Conservation (phyloP, 2,797 vertebrate species). For the Sebastes hubbsi region DNA sequence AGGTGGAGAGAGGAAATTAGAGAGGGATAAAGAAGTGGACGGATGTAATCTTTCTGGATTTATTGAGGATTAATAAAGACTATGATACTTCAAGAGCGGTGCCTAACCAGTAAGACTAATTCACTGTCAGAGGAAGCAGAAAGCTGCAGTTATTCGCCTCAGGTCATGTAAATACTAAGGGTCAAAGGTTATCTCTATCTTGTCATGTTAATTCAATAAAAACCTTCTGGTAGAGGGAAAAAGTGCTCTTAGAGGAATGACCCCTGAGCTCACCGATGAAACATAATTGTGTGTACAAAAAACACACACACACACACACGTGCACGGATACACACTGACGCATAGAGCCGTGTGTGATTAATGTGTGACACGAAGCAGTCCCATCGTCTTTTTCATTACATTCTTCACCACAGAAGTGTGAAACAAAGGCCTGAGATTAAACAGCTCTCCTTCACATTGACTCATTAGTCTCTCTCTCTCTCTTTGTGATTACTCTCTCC, state of each 20-base stretch:
- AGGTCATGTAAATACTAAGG: conserved; percentile 51
- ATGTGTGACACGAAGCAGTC: conserved; percentile 49
- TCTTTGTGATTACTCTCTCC: conserved; percentile 47
- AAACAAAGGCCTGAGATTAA: conserved; percentile 75
- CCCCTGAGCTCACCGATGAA: conserved; percentile 18
- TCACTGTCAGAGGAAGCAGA: conserved; percentile 11
- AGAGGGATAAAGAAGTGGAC: conserved; percentile 8
- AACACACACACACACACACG: background rate
- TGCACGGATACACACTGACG: background rate
- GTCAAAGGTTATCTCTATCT: conserved; percentile 62
- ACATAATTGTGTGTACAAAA: conserved; percentile 16
- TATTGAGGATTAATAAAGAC: conserved; percentile 56
- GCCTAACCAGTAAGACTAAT: conserved; percentile 26
- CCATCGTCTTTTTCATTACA: conserved; percentile 51
- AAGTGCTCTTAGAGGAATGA: conserved; percentile 18
- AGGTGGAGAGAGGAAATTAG: background rate
- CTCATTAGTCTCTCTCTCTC: conserved; percentile 69
- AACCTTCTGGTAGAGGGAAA: conserved; percentile 23
- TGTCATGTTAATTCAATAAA: conserved; percentile 66
- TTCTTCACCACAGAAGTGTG: conserved; percentile 54
- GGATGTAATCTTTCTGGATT: conserved; percentile 47
- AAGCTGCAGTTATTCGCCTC: conserved; percentile 29
- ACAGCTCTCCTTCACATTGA: conserved; percentile 64
- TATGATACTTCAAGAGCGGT: conserved; percentile 24
- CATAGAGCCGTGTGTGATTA: conserved; percentile 39